Conservation (phyloP, 1,140 invertebrate genomes). For the Caerostris darwini region DNA sequence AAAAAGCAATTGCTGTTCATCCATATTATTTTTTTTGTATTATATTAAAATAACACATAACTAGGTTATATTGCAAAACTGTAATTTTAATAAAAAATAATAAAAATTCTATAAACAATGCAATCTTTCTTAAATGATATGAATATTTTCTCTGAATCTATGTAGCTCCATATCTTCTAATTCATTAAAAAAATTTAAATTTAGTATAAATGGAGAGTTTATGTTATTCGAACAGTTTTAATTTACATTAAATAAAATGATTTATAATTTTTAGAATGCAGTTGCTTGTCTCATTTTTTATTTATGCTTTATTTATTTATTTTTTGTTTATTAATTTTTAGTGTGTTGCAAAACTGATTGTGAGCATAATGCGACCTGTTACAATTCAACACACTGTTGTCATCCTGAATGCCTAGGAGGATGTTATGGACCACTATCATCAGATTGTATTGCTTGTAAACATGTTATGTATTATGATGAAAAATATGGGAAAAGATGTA, state of each 20-base stretch:
- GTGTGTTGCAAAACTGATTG: constrained; percentile 54
- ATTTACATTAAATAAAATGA: too few relatives aligned
- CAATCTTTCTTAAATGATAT: too few relatives aligned
- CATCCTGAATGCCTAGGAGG: constrained; percentile 91
- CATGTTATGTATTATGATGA: constrained; percentile 84
- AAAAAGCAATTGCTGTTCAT: too few relatives aligned
- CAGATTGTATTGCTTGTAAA: constrained; percentile 89
- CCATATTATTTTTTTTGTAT: too few relatives aligned
- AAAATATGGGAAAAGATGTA: constrained; percentile 84
- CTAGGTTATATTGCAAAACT: too few relatives aligned
- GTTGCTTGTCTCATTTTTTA: not conserved
- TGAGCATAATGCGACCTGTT: constrained; percentile 57
- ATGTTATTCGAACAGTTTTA: too few relatives aligned
- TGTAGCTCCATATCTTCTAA: not conserved
- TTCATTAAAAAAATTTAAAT: not conserved
- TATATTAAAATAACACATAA: too few relatives aligned
- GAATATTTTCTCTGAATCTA: not conserved
- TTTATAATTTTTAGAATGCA: not conserved
- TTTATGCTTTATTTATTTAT: not conserved
- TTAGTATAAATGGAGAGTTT: too few relatives aligned
- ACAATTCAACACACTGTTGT: constrained; percentile 86
- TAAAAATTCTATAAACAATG: too few relatives aligned
- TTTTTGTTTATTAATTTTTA: not conserved
- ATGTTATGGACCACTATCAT: constrained; percentile 85
- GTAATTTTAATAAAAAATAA: too few relatives aligned